phyloP scores from a whole-genome alignment of 1,140 invertebrate genomes.

The Orius insidiosus region DNA sequence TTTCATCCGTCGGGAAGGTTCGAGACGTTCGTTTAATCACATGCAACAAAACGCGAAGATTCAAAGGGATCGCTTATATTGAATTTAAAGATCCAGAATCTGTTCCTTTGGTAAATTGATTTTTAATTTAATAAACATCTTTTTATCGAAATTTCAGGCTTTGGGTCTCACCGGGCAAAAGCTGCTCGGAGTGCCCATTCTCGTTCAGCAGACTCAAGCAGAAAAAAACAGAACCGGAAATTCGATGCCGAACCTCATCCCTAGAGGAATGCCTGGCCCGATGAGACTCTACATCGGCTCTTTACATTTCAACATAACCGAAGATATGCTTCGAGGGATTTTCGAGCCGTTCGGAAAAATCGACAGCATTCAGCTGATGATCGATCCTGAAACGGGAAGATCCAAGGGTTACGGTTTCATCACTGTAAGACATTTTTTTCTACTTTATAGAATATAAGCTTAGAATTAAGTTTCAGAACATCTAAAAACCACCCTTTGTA shows the following conservation, averaged over 20 bases:
- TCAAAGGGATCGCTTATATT: constrained; percentile 98
- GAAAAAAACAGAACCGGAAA: constrained; percentile 93
- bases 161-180: constrained; percentile 91
- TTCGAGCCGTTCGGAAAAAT: constrained; percentile 99
- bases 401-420: constrained; percentile 97
- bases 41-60: constrained; percentile 95
- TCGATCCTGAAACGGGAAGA: constrained; percentile 82
- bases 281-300: constrained; percentile 97
- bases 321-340: constrained; percentile 95
- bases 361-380: constrained; percentile 89
- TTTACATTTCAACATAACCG: constrained; percentile 96
- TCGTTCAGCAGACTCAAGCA: constrained; percentile 95
- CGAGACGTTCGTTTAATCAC: constrained; percentile 96
- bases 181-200: constrained; percentile 90
- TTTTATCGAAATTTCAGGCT: constrained; percentile 40
- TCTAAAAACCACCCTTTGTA: too few species aligned
- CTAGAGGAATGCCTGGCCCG: constrained; percentile 68
- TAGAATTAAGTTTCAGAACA: too few species aligned
- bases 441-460: too few species aligned
- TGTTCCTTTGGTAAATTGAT: constrained; percentile 67
- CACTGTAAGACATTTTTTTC: constrained; percentile 49
- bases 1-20: constrained; percentile 91
- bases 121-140: background rate
- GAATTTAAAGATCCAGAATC: constrained; percentile 98
- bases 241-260: constrained; percentile 62